Conservation (phyloP, 1,140 invertebrate species). For the Ostrea denselamellosa region DNA sequence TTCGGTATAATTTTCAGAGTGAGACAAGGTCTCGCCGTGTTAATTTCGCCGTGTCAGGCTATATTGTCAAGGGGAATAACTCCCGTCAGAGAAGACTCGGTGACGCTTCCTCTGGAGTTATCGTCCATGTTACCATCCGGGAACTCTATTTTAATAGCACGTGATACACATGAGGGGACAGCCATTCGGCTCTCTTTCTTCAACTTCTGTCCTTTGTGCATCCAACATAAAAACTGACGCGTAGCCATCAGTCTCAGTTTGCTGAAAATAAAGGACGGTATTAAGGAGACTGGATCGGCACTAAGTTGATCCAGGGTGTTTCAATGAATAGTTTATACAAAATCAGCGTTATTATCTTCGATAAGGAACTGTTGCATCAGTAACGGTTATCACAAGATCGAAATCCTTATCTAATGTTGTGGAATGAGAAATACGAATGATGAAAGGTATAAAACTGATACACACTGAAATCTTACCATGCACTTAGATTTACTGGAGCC, state of each 20-base stretch:
- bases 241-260: slow-evolving; percentile 63
- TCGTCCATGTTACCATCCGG: slow-evolving; percentile 53
- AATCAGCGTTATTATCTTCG: background rate
- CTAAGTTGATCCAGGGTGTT: background rate
- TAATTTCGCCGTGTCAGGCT: background rate
- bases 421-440: too few species aligned
- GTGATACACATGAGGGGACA: slow-evolving; percentile 60
- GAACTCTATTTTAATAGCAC: slow-evolving; percentile 61
- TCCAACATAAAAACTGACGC: slow-evolving; percentile 65
- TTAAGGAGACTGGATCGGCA: slow-evolving; percentile 9
- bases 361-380: background rate
- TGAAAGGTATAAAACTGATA: too few species aligned
- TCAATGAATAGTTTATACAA: background rate
- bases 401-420: too few species aligned
- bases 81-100: slow-evolving; percentile 46
- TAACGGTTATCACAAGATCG: too few species aligned
- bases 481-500: slow-evolving; percentile 59
- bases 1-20: too few species aligned
- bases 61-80: slow-evolving; percentile 48
- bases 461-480: slow-evolving; percentile 57
- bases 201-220: slow-evolving; percentile 62
- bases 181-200: slow-evolving; percentile 62
- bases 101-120: slow-evolving; percentile 49
- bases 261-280: slow-evolving; percentile 57
- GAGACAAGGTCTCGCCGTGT: background rate